Percentiles rank a stretch among this genome's conserved stretches.
Evolutionary conservation across 2,888 invertebrate genomes (phyloP).

Genomic region (Tachina grossa): DNA sequence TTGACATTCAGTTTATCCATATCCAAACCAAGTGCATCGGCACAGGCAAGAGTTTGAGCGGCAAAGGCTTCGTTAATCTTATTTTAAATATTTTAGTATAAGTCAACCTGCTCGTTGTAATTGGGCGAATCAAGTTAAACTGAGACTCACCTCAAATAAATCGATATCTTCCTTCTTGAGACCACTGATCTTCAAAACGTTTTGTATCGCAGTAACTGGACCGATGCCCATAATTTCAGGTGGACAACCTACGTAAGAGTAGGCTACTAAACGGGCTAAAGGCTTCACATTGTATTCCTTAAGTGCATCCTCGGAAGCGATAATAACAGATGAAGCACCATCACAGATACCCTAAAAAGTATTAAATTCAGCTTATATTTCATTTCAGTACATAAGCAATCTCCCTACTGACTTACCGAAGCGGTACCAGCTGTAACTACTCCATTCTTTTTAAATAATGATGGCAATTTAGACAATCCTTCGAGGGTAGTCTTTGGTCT

Average conservation of each 20-base stretch:
- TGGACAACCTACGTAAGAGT: slow-evolving; percentile 96
- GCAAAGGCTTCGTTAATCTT: slow-evolving; percentile 99
- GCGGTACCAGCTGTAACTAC: slow-evolving; percentile 97
- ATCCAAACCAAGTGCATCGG: slow-evolving; percentile 94
- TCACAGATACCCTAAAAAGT: slow-evolving; percentile 88
- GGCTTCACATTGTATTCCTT: slow-evolving; percentile 92
- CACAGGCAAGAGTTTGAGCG: slow-evolving; percentile 96
- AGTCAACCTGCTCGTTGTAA: neutral
- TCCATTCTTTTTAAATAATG: slow-evolving; percentile 97
- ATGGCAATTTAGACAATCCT: slow-evolving; percentile 91
- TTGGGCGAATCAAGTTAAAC: neutral
- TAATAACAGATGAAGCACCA: slow-evolving; percentile 96
- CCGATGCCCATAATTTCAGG: slow-evolving; percentile 99
- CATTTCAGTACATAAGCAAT: neutral
- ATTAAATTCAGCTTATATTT: neutral
- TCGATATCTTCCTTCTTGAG: slow-evolving; percentile 93
- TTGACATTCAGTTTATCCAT: slow-evolving; percentile 94
- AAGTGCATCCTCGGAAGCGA: slow-evolving; percentile 95
- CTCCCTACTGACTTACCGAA: slow-evolving; percentile 86
- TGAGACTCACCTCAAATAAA: slow-evolving; percentile 90
- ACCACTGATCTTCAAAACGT: slow-evolving; percentile 90
- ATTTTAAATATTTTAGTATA: neutral
- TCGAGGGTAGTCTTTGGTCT: slow-evolving; percentile 93
- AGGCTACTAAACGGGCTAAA: slow-evolving; percentile 94
- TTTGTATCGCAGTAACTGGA: slow-evolving; percentile 96